Base-by-base conservation (phyloP, 2,888 invertebrate genomes). In the Chalcosyrphus nemorum region DNA sequence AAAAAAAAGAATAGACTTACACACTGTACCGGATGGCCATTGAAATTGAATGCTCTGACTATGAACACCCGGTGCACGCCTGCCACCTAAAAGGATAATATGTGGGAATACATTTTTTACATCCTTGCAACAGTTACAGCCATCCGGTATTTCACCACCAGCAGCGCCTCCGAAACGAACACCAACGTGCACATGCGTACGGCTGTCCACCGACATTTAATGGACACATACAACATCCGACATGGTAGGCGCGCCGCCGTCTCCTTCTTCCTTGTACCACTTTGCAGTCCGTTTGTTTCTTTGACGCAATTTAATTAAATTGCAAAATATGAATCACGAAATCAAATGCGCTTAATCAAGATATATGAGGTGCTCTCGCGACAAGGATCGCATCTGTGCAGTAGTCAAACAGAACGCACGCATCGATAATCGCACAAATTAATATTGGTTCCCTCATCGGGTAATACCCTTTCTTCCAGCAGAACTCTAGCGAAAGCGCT, bases 311-410 rank as follows among this genome's bases (percentile, higher is more conserved):
- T 66, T 75, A 66, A 75, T 75, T 57, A 57, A 65, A 75, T 75
- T 41, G 47, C 47, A 35, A 66, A 75, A 75, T 66, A 66, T 75
- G 75, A 50, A 75, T 66, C 56, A 66, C 57, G 47, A 65, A 50
- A 75, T 66, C 65, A 75, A 75, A 66, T 47, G 47, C 29, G 29
- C 38, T 66, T 57, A 66, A 75, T 75, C 57, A 29, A 47, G 50
- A 65, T 41, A 29, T 57, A 57, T 38, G 35, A 11, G n/a, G 27
- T 19, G 9, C 29, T 52, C 2, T 32, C 24, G 27, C 11, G 17
- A 15, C n/a, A 7, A 9, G 35, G 15, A 56, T 56, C 32, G 24
- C 11, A 43, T 13, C 27, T 27, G 59, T 24, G 24, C 24, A 4
- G 27, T 29, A 17, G 5, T 15, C 15, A 27, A 19, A 50, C n/a